Evolutionary conservation across 2,888 invertebrate genomes (phyloP), one percentile per base, ranked within the genome.

Genomic region (Agrotis segetum): DNA sequence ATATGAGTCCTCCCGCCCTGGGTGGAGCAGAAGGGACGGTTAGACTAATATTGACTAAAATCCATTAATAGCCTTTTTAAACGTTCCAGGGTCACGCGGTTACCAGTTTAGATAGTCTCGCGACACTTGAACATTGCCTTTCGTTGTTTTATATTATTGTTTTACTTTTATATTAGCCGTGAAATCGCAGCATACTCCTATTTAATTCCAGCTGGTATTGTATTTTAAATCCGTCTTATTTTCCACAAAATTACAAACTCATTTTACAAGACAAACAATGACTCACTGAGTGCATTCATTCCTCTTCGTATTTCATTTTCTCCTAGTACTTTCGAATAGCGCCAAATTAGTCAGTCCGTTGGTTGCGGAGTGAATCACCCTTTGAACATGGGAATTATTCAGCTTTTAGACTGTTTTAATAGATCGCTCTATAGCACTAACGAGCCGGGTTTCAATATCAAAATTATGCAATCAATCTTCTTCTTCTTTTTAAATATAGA

Each of bases 301-400:
- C 14, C 24, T 50, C 46, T 59, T 21, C 40, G 21, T 56, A 24
- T 50, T 77, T 50, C 29, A 76, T 63, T 68, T 40, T 66, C 46
- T 82, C 14, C 62, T 29, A 47, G 58, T 24, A 47, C 40, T 40
- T 40, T 40, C 11, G 6, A 81, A 77, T 64, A 47, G 59, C 55
- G 16, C 17, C 14, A 79, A 79, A 82, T 82, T 66, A 82, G 60
- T 64, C 71, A 59, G 56, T 61, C 61, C 24, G 63, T 77, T 65
- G 66, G 44, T 56, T 60, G 29, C 63, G 63, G 29, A 82, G 70
- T 77, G 40, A 77, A 59, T 53, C 24, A n/a, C 14, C 0, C 77
- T 69, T 63, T 62, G 46, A 52, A 60, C 34, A 34, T 9, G 21
- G 16, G 70, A 21, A 64, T 69, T 77, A 77, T 55, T 71, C 62